These are phyloP conservation scores for Drosophila pachea DNA, from an alignment of 1,140 invertebrate genomes.

Conservation along the genomic window DNA sequence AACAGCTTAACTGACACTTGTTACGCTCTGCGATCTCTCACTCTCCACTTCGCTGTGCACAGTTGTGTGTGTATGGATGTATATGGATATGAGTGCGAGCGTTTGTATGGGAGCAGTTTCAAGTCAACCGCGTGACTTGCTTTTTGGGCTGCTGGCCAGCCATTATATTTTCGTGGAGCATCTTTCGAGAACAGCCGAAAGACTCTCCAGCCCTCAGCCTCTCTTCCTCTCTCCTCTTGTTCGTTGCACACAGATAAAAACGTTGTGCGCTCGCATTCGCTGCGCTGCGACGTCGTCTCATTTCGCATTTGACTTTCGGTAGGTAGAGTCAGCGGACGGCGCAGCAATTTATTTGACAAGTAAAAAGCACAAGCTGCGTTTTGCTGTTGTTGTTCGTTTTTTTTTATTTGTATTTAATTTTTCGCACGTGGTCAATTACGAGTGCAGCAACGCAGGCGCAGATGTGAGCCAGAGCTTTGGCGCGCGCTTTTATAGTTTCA, in stretches of 20 bases:
- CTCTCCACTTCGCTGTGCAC: slow-evolving; percentile 2
- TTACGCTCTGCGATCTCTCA: slow-evolving; percentile 47
- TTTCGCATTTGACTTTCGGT: slow-evolving; percentile 61
- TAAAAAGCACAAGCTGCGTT: slow-evolving; percentile 37
- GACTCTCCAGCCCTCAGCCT: neutral
- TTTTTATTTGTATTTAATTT: slow-evolving; percentile 53
- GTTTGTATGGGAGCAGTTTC: slow-evolving; percentile 12
- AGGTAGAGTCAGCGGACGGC: slow-evolving; percentile 48
- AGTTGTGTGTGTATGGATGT: slow-evolving; percentile 2
- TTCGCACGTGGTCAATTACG: slow-evolving; percentile 58
- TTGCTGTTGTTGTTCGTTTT: slow-evolving; percentile 38
- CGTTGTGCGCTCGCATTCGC: slow-evolving; percentile 36
- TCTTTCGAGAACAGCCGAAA: slow-evolving; percentile 30
- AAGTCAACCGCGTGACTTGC: slow-evolving; percentile 50
- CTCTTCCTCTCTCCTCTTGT: neutral
- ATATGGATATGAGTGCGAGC: too few species aligned
- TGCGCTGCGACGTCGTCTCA: slow-evolving; percentile 38
- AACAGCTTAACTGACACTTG: slow-evolving; percentile 41
- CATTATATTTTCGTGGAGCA: slow-evolving; percentile 43
- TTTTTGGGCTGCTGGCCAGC: slow-evolving; percentile 49
- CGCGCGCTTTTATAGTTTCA: slow-evolving; percentile 32
- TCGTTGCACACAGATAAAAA: slow-evolving; percentile 40
- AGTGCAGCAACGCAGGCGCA: slow-evolving; percentile 44
- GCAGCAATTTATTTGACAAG: slow-evolving; percentile 15
- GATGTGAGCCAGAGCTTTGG: slow-evolving; percentile 15